Conservation (phyloP, 2,797 vertebrate genomes). For the Gobionotothen gibberifrons region DNA sequence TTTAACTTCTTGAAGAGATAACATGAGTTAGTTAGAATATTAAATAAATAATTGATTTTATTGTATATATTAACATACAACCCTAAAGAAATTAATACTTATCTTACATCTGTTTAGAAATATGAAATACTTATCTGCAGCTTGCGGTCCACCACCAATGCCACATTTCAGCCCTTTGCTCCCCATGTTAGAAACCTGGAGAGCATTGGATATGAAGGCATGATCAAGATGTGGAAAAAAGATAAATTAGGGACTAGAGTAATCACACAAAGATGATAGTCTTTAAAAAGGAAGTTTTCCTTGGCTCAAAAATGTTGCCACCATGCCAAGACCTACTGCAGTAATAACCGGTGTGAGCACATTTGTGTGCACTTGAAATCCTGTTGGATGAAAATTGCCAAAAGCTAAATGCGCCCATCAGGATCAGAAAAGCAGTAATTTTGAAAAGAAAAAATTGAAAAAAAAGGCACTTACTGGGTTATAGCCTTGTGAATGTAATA, state of each 20-base stretch:
- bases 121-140: conserved; percentile 10
- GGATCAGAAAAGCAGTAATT: conserved; percentile 14
- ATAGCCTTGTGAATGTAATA: not conserved
- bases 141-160: conserved; percentile 3
- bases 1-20: not conserved
- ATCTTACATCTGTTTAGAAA: not conserved
- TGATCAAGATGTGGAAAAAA: conserved; percentile 35
- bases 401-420: conserved; percentile 15
- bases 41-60: not conserved
- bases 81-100: not conserved
- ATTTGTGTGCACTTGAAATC: conserved; percentile 32
- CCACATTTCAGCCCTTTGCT: conserved; percentile 7
- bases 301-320: conserved; percentile 27
- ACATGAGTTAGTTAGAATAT: not conserved
- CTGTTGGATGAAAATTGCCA: conserved; percentile 25
- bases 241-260: conserved; percentile 26
- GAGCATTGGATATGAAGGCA: conserved; percentile 30
- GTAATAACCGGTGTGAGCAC: conserved; percentile 30
- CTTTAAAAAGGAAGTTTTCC: conserved; percentile 40
- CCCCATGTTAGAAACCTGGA: conserved; percentile 17
- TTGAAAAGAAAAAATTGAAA: no score
- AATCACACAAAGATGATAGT: conserved; percentile 43
- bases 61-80: not conserved
- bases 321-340: conserved; percentile 20
- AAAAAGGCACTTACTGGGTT: not conserved